Conservation (phyloP, 2,888 invertebrate genomes). For the Sarcophaga carnaria region DNA sequence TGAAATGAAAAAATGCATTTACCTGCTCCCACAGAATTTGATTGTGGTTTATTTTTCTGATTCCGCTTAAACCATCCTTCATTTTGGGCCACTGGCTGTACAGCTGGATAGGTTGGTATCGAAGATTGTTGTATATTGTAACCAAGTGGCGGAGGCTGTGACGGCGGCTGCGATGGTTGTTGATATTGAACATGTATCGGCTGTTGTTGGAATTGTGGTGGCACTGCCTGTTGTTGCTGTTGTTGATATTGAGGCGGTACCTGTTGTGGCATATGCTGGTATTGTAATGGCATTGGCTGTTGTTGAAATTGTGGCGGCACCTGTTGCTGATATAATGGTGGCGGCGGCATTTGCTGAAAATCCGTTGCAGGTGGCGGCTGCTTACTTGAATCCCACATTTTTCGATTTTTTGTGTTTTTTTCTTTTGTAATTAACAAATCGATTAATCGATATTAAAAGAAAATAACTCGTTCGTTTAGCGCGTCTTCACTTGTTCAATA, state of each 20-base stretch:
- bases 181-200: not conserved
- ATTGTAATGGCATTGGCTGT: not conserved
- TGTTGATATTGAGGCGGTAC: not conserved
- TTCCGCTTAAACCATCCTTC: conserved; percentile 65
- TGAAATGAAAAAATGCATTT: not conserved
- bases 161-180: not conserved
- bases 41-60: conserved; percentile 70
- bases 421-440: not conserved
- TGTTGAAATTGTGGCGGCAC: not conserved
- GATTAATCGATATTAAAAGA: too few relatives aligned
- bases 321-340: not conserved
- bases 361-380: not conserved
- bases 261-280: not conserved
- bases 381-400: conserved; percentile 30
- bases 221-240: not conserved
- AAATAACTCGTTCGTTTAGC: conserved; percentile 11
- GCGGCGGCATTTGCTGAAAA: not conserved
- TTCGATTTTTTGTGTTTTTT: not conserved
- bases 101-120: conserved; percentile 48
- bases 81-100: conserved; percentile 16
- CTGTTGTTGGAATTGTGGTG: not conserved
- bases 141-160: conserved; percentile 5
- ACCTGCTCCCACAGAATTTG: conserved; percentile 71
- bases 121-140: conserved; percentile 35
- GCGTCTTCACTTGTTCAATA: conserved; percentile 3